Base-by-base conservation (phyloP, 2,113 vertebrate genomes). In the Gnathochromis pfefferi region DNA sequence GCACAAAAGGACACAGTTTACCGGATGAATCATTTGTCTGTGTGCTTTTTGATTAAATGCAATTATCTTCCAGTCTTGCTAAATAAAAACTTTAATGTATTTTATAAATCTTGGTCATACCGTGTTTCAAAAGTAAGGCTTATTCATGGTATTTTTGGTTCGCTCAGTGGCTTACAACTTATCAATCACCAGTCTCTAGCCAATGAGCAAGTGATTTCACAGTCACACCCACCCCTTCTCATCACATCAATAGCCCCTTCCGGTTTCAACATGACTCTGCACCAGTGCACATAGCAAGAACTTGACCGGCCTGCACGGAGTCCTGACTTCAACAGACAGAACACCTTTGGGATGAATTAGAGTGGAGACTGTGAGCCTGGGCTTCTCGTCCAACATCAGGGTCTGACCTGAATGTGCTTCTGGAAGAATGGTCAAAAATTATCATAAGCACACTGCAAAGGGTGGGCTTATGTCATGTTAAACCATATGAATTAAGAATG, bases 21-120 rank as follows among this genome's bases (percentile, higher is more conserved):
- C 73, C 17, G 31, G 51, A 89, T 87, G 81, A 91, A 81, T 84
- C 73, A 78, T 88, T 84, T 70, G n/a, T 23, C 84, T 80, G 78
- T 26, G 68, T n/a, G 73, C 54, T 84, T 80, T 84, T 58, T 83
- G 51, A 87, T 92, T 58, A n/a, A 80, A 90, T 23, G 4, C 10
- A 4, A 16, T 75, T 33, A 19, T 84, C 26, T 33, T 47, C n/a
- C 63, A 23, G 47, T 42, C 49, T 53, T 53, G n/a, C 49, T 53
- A 53, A n/a, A 53, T 53, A 53, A 55, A 55, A 55, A 12, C 4
- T 1, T 55, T 12, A 4, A 1, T 58, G 13, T 58, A 58, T 58
- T 28, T 28, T 58, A 58, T 28, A 58, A 16, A 7, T 58, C 55
- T 58, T 58, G 1, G 55, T 9, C 54, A 55, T 63, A 35, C 58